Percentiles rank a stretch among this genome's conserved stretches.
phyloP scores from a whole-genome alignment of 1,140 invertebrate genomes.

The Penaeus chinensis region DNA sequence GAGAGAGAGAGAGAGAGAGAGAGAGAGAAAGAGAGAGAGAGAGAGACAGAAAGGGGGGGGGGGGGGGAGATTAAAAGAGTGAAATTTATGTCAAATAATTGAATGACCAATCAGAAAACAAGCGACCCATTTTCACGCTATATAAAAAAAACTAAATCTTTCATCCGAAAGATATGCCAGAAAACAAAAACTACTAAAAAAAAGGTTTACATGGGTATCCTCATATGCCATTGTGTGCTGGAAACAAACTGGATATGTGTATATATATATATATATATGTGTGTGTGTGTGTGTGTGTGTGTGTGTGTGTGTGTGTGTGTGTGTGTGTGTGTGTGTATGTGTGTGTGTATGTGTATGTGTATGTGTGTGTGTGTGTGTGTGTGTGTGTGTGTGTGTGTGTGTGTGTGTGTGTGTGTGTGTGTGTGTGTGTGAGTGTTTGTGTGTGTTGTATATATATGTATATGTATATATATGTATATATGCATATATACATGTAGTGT shows the following conservation, averaged over 20 bases:
- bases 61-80: too few relatives aligned
- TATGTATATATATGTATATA: too few relatives aligned
- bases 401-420: slow-evolving; percentile 1
- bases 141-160: too few relatives aligned
- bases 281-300: slow-evolving; percentile 26
- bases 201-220: not conserved
- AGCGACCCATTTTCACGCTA: not conserved
- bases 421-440: not conserved
- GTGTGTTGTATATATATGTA: not conserved
- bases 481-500: too few relatives aligned
- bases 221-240: not conserved
- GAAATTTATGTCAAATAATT: too few relatives aligned
- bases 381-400: slow-evolving; percentile 26
- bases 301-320: slow-evolving; percentile 1
- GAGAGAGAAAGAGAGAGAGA: slow-evolving; percentile 10
- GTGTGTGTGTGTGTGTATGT: not conserved
- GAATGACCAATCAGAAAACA: not conserved
- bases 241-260: slow-evolving; percentile 11
- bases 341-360: not conserved
- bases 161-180: too few relatives aligned
- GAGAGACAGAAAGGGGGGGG: not conserved
- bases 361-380: not conserved
- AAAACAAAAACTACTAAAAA: not conserved
- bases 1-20: not conserved
- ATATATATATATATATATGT: not conserved